A percentile compares a stretch with the other conserved stretches of the same genome.
Conservation (phyloP, 2,888 invertebrate genomes). For the Phalera bucephala region DNA sequence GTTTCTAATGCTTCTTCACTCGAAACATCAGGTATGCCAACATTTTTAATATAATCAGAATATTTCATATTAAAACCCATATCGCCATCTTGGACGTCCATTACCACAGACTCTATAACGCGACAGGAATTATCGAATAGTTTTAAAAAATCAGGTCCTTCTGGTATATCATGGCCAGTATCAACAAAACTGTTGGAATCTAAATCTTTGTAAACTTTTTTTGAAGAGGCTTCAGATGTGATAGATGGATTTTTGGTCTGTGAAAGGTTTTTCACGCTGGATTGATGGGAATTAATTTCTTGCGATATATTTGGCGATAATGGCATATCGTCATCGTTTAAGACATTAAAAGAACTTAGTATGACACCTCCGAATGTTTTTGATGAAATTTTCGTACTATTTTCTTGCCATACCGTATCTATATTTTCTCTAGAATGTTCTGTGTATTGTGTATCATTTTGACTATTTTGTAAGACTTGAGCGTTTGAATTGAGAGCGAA, state of each 20-base stretch:
- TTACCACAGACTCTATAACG: constrained; percentile 32
- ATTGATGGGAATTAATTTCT: constrained; percentile 21
- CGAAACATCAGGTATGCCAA: constrained; percentile 20
- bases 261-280: constrained; percentile 27
- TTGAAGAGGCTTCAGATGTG: constrained; percentile 49
- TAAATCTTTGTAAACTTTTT: constrained; percentile 60
- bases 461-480: not conserved
- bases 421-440: not conserved
- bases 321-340: constrained; percentile 47
- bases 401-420: too few relatives aligned
- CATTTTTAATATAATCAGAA: constrained; percentile 46
- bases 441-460: constrained; percentile 1
- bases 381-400: too few relatives aligned
- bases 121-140: constrained; percentile 37
- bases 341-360: constrained; percentile 51
- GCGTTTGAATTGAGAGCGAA: too few relatives aligned
- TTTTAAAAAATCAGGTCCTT: constrained; percentile 41
- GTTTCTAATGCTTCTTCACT: constrained; percentile 34
- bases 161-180: constrained; percentile 40
- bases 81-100: constrained; percentile 58
- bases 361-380: constrained; percentile 45
- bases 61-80: constrained; percentile 61
- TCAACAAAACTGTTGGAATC: constrained; percentile 56
- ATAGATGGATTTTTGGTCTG: constrained; percentile 39
- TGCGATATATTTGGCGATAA: constrained; percentile 23